Base-by-base conservation (phyloP, 2,888 invertebrate genomes). In the Kuschelorhynchus macadamiae region DNA sequence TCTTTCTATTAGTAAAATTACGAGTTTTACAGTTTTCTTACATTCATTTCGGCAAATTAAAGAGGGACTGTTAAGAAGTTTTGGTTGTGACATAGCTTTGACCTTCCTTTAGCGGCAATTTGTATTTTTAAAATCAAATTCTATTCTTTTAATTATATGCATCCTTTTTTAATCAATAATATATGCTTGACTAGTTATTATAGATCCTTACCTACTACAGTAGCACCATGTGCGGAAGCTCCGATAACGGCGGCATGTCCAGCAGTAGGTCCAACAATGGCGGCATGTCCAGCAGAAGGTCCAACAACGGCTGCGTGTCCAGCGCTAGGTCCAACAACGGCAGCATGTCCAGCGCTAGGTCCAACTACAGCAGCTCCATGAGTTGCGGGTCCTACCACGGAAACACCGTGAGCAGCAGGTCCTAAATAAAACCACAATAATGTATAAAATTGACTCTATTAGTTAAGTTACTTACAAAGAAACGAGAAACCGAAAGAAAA, bases 301-400 rank as follows among this genome's bases (percentile, higher is more conserved):
- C 66, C 70, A 25, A 67, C 53, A 42, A 63, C 49, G 16, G 66
- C 50, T 33, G 57, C 50, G 12, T 30, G 46, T 16, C 50, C 60
- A 25, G 60, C 36, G 16, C 16, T 14, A 33, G 67, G 47, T 52
- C 66, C 70, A 25, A 67, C 53, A 42, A 63, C 55, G 16, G 66
- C 44, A 42, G 57, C 50, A 17, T 25, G 52, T 21, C 56, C 64
- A 25, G 60, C 44, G 12, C 14, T 18, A 33, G 67, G 63, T 55
- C 67, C 67, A 41, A 70, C 71, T 2, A 74, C 42, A 12, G 69
- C 63, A 20, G 73, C 73, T 55, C 65, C 61, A 46, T 50, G 44
- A 30, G 46, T 49, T 49, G 39, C 20, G 14, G 57, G 67, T 55
- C 70, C 70, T 25, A 69, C 61, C 17, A 60, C 49, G 30, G 68